Evolutionary conservation across 2,797 vertebrate species (phyloP).

Genomic region (Tokudaia muenninki): DNA sequence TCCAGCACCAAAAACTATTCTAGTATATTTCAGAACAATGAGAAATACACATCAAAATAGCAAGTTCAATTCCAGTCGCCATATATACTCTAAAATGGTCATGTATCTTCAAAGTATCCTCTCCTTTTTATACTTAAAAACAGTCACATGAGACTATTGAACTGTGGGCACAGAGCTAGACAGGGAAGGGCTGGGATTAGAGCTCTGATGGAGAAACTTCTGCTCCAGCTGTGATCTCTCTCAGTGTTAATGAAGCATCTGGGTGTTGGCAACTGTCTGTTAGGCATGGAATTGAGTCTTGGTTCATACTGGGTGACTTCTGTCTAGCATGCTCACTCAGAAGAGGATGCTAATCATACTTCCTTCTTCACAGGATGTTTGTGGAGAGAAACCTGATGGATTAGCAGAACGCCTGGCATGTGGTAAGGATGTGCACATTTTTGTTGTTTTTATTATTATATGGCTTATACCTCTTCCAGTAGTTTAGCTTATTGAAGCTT

Average conservation of each 20-base stretch:
- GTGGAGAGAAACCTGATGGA: slow-evolving; percentile 55
- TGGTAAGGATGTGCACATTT: slow-evolving; percentile 1
- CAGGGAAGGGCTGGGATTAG: not conserved
- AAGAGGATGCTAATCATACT: slow-evolving; percentile 52
- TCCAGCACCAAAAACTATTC: not conserved
- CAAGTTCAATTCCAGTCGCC: not conserved
- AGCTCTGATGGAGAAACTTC: not conserved
- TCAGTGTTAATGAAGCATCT: not conserved
- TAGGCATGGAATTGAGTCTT: not conserved
- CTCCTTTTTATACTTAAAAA: slow-evolving; percentile 14
- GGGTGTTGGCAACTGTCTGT: not conserved
- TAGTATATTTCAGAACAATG: slow-evolving; percentile 48
- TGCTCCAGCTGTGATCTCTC: not conserved
- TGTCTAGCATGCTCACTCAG: slow-evolving; percentile 21
- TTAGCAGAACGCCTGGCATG: slow-evolving; percentile 52
- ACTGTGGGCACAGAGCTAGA: not conserved
- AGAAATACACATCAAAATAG: slow-evolving; percentile 24
- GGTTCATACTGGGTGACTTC: slow-evolving; percentile 41
- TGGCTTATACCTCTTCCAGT: not conserved
- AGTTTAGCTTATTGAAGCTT: slow-evolving; percentile 18
- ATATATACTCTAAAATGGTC: not conserved
- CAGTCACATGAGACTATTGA: not conserved
- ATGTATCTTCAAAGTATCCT: slow-evolving; percentile 33
- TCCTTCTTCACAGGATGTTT: slow-evolving; percentile 46
- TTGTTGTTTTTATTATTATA: not conserved